Conservation (phyloP, 2,797 vertebrate genomes). For the Mallotus villosus region DNA sequence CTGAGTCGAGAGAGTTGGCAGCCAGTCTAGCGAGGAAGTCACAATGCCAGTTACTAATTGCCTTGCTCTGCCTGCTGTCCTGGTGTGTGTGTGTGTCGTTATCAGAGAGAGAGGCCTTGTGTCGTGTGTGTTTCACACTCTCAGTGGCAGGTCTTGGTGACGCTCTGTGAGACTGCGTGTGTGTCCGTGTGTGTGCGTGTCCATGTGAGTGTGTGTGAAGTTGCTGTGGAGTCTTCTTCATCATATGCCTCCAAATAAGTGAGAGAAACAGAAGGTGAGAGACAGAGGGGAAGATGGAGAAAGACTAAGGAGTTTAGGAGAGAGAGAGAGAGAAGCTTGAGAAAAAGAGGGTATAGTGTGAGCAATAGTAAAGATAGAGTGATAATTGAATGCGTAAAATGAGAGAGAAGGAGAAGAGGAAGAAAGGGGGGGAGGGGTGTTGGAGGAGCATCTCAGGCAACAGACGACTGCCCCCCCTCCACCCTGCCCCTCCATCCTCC, state of each 20-base stretch:
- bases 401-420: background rate
- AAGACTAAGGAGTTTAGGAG: background rate
- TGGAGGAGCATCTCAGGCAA: no score
- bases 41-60: conserved; percentile 59
- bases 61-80: conserved; percentile 41
- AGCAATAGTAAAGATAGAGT: background rate
- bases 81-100: conserved; percentile 1
- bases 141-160: conserved; percentile 47
- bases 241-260: conserved; percentile 23
- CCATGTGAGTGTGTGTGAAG: background rate
- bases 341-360: background rate
- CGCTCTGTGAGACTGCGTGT: conserved; percentile 8
- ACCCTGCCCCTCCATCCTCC: no score
- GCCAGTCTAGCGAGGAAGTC: conserved; percentile 3
- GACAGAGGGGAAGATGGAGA: conserved; percentile 9
- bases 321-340: conserved; percentile 1
- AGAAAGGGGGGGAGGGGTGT: background rate
- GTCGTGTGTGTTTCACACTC: conserved; percentile 58
- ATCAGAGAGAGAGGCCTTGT: conserved; percentile 25
- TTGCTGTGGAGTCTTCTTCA: conserved; percentile 15
- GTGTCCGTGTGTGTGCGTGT: no score
- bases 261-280: conserved; percentile 7
- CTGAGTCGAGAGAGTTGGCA: conserved; percentile 54
- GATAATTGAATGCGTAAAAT: background rate
- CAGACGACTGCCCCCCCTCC: no score